These are phyloP conservation scores for Dendrophyllia cribrosa DNA, from an alignment of 64 coral and sea anemone species.

Conservation along the genomic window DNA sequence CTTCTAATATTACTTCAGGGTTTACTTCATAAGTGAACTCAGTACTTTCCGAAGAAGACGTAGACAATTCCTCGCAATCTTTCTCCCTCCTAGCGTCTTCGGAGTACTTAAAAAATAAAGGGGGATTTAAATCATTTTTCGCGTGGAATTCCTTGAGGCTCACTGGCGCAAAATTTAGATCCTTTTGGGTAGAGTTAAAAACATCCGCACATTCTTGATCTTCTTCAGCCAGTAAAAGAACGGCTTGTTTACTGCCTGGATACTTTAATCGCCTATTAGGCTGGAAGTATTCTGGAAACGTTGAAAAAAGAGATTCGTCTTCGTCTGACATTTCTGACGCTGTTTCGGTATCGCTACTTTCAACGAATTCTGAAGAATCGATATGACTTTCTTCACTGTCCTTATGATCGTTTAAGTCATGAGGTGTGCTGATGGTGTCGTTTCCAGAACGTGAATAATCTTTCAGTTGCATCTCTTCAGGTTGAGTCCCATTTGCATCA, in stretches of 20 bases:
- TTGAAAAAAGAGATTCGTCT: conserved; percentile 1
- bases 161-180: background rate
- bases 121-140: background rate
- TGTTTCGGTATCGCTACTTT: background rate
- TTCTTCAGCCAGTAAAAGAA: background rate
- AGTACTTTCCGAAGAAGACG: background rate
- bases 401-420: background rate
- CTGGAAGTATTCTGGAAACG: conserved; percentile 31
- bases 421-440: background rate
- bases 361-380: background rate
- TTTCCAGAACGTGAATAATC: background rate
- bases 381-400: background rate
- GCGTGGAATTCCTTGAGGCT: background rate
- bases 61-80: conserved; percentile 20
- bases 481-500: background rate
- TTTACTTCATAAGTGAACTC: conserved; percentile 10
- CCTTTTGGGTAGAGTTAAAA: background rate
- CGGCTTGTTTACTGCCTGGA: background rate
- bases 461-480: background rate
- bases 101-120: background rate
- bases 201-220: background rate
- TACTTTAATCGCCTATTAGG: background rate
- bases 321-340: background rate
- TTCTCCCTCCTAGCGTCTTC: background rate
- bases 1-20: background rate